Evolutionary conservation across 2,113 vertebrate species (phyloP).

Genomic region (Pelecanoides urinatrix): DNA sequence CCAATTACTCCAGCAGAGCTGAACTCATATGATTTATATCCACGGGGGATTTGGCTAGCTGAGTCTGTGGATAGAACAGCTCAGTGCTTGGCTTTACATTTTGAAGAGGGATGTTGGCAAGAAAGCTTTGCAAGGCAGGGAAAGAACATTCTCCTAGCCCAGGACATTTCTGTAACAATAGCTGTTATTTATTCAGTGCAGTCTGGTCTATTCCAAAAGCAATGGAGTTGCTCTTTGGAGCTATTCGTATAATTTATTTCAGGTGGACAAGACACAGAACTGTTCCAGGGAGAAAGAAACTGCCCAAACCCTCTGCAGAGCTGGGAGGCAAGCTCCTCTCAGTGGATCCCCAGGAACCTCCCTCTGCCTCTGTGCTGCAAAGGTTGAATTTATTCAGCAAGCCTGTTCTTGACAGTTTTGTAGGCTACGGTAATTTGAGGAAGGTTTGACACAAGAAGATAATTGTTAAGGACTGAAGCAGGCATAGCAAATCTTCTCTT

Average conservation of each 20-base stretch:
- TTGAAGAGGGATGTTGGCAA: not conserved
- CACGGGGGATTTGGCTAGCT: not conserved
- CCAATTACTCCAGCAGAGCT: not conserved
- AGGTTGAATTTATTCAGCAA: not conserved
- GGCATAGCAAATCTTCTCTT: not conserved
- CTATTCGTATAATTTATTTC: slow-evolving; percentile 10
- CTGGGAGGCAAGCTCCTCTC: not conserved
- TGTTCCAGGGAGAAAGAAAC: not conserved
- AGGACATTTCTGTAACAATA: not conserved
- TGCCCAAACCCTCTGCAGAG: not conserved
- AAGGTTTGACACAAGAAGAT: not conserved
- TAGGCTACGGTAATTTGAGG: not conserved
- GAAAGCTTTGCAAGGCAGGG: not conserved
- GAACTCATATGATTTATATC: not conserved
- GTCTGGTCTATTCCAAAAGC: not conserved
- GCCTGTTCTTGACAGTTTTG: not conserved
- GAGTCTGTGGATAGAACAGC: not conserved
- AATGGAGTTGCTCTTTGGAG: not conserved
- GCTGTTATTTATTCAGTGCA: not conserved
- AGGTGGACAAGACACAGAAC: not conserved
- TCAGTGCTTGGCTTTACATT: not conserved
- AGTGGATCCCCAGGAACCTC: not conserved
- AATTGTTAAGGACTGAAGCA: not conserved
- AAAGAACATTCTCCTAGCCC: not conserved
- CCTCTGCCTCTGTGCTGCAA: not conserved